These are phyloP conservation scores for Leptinotarsa juncta DNA, from an alignment of 2,888 invertebrate species.

Conservation along the genomic window DNA sequence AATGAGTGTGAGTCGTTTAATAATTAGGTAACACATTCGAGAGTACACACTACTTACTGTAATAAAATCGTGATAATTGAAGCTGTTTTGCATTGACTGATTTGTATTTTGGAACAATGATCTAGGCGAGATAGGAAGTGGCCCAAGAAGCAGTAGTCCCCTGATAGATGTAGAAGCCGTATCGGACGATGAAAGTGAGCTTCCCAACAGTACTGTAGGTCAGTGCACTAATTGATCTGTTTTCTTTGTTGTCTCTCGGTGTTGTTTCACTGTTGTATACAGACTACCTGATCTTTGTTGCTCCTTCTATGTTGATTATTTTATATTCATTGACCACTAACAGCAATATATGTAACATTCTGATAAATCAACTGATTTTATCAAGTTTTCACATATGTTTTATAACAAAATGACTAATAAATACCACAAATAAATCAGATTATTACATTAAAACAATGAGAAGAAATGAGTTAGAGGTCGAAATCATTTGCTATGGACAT, in stretches of 20 bases:
- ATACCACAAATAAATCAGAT: conserved; percentile 1
- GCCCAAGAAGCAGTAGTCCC: conserved; percentile 72
- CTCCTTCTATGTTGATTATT: conserved; percentile 49
- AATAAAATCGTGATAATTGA: conserved; percentile 15
- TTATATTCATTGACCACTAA: conserved; percentile 30
- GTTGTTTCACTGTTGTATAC: conserved; percentile 62
- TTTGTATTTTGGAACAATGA: conserved; percentile 46
- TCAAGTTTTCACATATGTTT: conserved; percentile 6
- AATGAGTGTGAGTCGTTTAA: not conserved
- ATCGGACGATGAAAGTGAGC: conserved; percentile 71
- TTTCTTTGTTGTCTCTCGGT: conserved; percentile 63
- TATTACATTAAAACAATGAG: conserved; percentile 2
- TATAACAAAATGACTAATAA: not conserved
- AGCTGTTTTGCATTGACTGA: conserved; percentile 46
- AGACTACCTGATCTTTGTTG: conserved; percentile 52
- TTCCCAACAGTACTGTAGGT: conserved; percentile 69
- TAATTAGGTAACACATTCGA: not conserved
- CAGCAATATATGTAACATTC: conserved; percentile 7
- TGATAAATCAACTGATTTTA: conserved; percentile 26
- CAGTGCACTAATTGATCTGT: conserved; percentile 66
- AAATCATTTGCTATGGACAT: not conserved
- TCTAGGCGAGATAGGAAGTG: conserved; percentile 75
- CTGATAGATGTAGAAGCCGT: conserved; percentile 77
- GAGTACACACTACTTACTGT: not conserved
- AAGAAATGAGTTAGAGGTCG: conserved; percentile 6